phyloP scores from a whole-genome alignment of 2,113 vertebrate species.

The Menura novaehollandiae region DNA sequence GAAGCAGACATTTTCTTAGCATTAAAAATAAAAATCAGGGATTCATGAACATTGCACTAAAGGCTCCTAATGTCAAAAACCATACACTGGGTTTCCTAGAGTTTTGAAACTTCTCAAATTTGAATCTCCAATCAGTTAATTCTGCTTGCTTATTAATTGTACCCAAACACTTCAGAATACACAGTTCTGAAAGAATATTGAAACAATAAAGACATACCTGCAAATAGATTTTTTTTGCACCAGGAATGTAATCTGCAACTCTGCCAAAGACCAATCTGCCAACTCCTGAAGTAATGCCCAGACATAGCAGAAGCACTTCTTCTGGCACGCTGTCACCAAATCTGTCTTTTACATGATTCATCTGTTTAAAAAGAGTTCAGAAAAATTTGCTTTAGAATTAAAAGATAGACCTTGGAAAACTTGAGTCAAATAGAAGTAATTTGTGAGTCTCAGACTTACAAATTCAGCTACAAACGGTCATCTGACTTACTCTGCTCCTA shows the following conservation, averaged over 20 bases:
- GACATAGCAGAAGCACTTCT: conserved; percentile 88
- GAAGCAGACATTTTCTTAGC: neutral
- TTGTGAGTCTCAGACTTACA: neutral
- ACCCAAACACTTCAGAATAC: neutral
- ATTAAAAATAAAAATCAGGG: neutral
- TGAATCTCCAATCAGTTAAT: neutral
- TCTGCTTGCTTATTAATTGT: neutral
- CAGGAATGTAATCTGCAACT: conserved; percentile 87
- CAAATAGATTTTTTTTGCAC: conserved; percentile 91
- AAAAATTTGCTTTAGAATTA: neutral
- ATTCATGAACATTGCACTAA: neutral
- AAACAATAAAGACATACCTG: conserved; percentile 77
- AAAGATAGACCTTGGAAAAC: neutral
- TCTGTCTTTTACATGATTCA: conserved; percentile 87
- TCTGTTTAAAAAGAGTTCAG: conserved; percentile 70
- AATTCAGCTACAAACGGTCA: neutral
- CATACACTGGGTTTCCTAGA: neutral
- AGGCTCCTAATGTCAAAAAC: neutral
- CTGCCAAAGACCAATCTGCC: conserved; percentile 90
- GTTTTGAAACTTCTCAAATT: neutral
- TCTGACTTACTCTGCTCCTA: neutral
- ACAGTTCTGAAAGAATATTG: neutral
- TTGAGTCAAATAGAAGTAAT: neutral
- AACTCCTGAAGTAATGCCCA: conserved; percentile 89
- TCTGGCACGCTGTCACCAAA: conserved; percentile 75